phyloP scores from a whole-genome alignment of 2,797 vertebrate species.

The Xiphophorus birchmanni region DNA sequence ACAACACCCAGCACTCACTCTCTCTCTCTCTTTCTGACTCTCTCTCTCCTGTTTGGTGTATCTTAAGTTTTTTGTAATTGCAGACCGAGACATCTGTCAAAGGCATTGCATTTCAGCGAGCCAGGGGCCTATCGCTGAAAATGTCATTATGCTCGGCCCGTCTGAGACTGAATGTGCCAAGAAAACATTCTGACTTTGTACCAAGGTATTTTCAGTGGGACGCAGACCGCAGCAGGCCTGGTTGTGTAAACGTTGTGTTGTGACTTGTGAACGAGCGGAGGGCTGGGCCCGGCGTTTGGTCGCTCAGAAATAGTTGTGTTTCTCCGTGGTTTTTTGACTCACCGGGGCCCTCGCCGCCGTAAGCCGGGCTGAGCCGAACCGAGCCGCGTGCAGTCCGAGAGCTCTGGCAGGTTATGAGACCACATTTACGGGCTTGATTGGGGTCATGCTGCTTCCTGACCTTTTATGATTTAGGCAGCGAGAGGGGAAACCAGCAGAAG shows the following conservation, averaged over 20 bases:
- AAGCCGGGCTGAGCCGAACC: conserved; percentile 37
- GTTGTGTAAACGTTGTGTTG: conserved; percentile 78
- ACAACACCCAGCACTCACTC: conserved; percentile 48
- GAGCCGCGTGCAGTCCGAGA: conserved; percentile 32
- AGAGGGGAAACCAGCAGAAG: conserved; percentile 16
- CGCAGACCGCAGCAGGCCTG: conserved; percentile 69
- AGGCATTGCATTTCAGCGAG: conserved; percentile 78
- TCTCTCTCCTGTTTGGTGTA: conserved; percentile 57
- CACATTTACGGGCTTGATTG: conserved; percentile 71
- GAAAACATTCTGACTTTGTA: conserved; percentile 80
- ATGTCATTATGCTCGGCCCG: conserved; percentile 82
- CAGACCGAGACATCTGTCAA: conserved; percentile 80
- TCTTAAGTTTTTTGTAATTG: conserved; percentile 79
- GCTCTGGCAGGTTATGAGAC: conserved; percentile 66
- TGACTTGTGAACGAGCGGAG: conserved; percentile 67
- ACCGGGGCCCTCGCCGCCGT: conserved; percentile 47
- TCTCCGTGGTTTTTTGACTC: conserved; percentile 45
- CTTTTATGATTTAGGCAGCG: conserved; percentile 60
- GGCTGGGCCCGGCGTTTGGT: conserved; percentile 50
- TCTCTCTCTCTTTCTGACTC: conserved; percentile 5
- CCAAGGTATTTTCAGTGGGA: conserved; percentile 83
- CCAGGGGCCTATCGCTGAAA: conserved; percentile 82
- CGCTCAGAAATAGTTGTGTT: conserved; percentile 72
- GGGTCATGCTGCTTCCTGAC: conserved; percentile 69
- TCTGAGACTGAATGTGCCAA: conserved; percentile 74